phyloP scores from a whole-genome alignment of 2,797 vertebrate species.

The Typhlichthys eigenmanni region DNA sequence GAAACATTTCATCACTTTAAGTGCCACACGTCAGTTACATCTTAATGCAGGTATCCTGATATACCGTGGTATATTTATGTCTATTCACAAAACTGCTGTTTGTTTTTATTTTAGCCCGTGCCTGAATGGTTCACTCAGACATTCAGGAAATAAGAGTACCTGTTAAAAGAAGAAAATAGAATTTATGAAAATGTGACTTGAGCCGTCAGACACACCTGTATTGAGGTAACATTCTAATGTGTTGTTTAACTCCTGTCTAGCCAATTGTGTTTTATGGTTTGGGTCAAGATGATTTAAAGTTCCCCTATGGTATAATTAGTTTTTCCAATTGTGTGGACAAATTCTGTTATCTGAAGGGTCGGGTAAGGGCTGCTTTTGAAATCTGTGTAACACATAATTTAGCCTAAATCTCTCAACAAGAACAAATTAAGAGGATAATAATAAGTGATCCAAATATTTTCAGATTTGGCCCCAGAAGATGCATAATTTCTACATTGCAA shows the following conservation, averaged over 20 bases:
- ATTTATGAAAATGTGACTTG: constrained; percentile 47
- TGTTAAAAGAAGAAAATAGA: constrained; percentile 38
- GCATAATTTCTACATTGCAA: too few species aligned
- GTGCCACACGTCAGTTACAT: constrained; percentile 51
- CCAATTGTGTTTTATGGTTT: constrained; percentile 48
- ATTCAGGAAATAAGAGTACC: constrained; percentile 5
- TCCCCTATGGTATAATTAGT: too few species aligned
- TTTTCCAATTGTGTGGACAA: too few species aligned
- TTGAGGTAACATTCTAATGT: constrained; percentile 38
- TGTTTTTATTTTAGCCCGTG: constrained; percentile 3
- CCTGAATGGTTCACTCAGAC: neutral
- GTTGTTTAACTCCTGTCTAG: constrained; percentile 45
- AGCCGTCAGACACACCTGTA: constrained; percentile 46
- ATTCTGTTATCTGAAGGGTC: too few species aligned
- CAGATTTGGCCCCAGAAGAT: too few species aligned
- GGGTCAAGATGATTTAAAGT: constrained; percentile 31
- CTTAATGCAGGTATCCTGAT: constrained; percentile 39
- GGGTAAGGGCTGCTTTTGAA: too few species aligned
- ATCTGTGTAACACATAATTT: too few species aligned
- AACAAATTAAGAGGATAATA: too few species aligned
- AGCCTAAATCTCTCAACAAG: too few species aligned
- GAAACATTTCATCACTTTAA: constrained; percentile 57
- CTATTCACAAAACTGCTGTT: constrained; percentile 11
- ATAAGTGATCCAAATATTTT: too few species aligned
- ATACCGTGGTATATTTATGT: constrained; percentile 8